phyloP scores from a whole-genome alignment of 2,888 invertebrate species.

The Tribolium freemani region DNA sequence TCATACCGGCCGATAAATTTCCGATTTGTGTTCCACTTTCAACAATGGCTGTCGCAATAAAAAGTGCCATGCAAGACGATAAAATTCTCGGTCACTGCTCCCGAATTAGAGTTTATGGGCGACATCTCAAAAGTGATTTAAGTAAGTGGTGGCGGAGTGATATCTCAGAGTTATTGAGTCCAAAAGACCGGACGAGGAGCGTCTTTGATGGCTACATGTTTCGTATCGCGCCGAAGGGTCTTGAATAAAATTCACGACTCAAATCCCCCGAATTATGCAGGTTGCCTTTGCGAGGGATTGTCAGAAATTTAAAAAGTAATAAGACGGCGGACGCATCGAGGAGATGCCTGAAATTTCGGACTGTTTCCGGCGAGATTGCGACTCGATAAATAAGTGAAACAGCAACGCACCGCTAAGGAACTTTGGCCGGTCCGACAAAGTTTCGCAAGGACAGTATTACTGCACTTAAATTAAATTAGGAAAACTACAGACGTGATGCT shows the following conservation, averaged over 20 bases:
- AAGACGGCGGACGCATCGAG: constrained; percentile 31
- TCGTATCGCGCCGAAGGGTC: constrained; percentile 28
- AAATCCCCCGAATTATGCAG: constrained; percentile 30
- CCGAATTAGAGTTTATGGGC: constrained; percentile 40
- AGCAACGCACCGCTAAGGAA: not conserved
- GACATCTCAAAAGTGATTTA: constrained; percentile 38
- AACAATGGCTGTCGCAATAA: constrained; percentile 36
- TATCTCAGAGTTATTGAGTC: constrained; percentile 39
- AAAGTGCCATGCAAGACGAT: constrained; percentile 34
- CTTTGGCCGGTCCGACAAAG: not conserved
- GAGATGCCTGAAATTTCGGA: constrained; percentile 14
- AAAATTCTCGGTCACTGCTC: constrained; percentile 39
- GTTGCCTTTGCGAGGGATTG: constrained; percentile 26
- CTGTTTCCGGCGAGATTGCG: constrained; percentile 18
- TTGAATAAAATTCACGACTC: constrained; percentile 24
- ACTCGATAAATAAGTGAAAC: constrained; percentile 16
- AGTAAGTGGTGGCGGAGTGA: constrained; percentile 41
- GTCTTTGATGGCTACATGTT: constrained; percentile 5
- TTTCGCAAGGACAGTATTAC: not conserved
- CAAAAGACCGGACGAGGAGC: constrained; percentile 31
- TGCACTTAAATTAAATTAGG: constrained; percentile 12
- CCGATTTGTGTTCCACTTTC: constrained; percentile 37
- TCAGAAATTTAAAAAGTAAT: constrained; percentile 36
- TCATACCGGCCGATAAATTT: constrained; percentile 37
- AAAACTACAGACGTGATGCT: constrained; percentile 12